phyloP scores from a whole-genome alignment of 2,113 vertebrate genomes.

The Lophura nycthemera region DNA sequence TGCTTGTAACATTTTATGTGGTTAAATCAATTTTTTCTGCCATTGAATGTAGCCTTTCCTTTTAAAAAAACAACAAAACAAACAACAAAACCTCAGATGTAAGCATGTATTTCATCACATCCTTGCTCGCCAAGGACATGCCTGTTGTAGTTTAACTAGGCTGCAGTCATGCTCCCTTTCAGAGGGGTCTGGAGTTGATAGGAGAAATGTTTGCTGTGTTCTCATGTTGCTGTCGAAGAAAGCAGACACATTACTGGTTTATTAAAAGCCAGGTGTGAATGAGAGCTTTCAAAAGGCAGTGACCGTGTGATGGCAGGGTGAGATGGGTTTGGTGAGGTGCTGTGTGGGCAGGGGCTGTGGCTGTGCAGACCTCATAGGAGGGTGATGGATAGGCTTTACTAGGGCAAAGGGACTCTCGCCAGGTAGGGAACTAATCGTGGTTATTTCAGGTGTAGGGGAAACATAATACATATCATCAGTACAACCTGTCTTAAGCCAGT shows the following conservation, averaged over 20 bases:
- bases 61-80: background rate
- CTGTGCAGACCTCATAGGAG: background rate
- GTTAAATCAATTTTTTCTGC: conserved; percentile 74
- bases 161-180: conserved; percentile 8
- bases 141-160: background rate
- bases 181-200: background rate
- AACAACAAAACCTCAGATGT: background rate
- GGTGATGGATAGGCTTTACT: background rate
- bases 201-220: background rate
- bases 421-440: background rate
- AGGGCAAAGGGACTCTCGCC: background rate
- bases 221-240: background rate
- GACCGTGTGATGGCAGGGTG: background rate
- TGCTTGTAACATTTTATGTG: conserved; percentile 67
- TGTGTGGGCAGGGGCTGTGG: background rate
- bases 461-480: background rate
- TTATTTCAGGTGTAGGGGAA: background rate
- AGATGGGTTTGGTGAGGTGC: background rate
- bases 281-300: background rate
- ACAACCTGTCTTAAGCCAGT: conserved; percentile 20
- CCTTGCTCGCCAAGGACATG: conserved; percentile 52
- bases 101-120: conserved; percentile 23
- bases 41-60: conserved; percentile 34
- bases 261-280: background rate
- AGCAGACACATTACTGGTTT: accelerated